A percentile compares a stretch with the other conserved stretches of the same genome.
These are phyloP conservation scores for Centruroides vittatus DNA, from an alignment of 1,140 invertebrate species.

Conservation along the genomic window DNA sequence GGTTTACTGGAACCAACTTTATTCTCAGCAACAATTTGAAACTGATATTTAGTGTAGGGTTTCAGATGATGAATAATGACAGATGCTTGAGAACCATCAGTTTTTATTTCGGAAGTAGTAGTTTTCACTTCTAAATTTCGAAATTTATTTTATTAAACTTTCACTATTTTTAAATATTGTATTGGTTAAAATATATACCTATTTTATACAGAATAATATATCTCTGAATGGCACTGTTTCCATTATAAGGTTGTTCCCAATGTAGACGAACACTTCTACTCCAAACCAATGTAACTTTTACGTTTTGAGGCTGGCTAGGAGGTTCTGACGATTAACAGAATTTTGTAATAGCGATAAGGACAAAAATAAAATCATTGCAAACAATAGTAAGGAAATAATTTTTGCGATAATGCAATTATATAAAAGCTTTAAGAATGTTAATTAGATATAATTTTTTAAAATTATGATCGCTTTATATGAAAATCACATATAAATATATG, in stretches of 20 bases:
- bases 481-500: no score
- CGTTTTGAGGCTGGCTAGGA: constrained; percentile 75
- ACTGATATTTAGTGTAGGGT: constrained; percentile 2
- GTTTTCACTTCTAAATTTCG: no score
- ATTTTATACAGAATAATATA: constrained; percentile 33
- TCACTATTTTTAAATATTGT: no score
- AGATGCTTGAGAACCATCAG: constrained; percentile 3
- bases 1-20: constrained; percentile 53
- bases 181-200: no score
- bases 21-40: constrained; percentile 29
- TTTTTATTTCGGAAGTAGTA: constrained; percentile 7
- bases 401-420: no score
- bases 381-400: no score
- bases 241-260: constrained; percentile 77
- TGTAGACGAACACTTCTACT: constrained; percentile 76
- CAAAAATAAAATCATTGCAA: no score
- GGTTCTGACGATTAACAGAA: constrained; percentile 60
- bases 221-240: constrained; percentile 80
- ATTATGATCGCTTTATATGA: no score
- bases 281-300: constrained; percentile 80
- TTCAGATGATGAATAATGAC: constrained; percentile 10
- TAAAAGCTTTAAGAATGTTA: no score
- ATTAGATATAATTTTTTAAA: no score
- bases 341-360: background rate
- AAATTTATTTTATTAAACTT: no score